Conservation (phyloP, 2,797 vertebrate genomes). For the Cryptoprocta ferox region DNA sequence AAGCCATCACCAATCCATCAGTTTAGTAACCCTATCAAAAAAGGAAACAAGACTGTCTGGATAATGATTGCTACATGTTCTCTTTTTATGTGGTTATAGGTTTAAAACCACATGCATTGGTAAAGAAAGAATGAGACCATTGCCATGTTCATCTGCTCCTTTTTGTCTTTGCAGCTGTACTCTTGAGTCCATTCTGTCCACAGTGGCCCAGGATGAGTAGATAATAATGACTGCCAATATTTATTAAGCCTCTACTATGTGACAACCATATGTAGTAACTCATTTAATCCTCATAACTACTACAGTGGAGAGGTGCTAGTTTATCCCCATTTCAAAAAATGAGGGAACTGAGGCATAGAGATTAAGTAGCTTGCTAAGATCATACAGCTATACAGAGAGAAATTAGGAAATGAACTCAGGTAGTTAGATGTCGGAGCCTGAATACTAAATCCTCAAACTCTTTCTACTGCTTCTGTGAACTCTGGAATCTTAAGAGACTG, state of each 20-base stretch:
- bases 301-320: background rate
- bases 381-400: background rate
- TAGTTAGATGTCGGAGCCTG: background rate
- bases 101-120: background rate
- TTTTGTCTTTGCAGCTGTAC: background rate
- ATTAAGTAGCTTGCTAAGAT: background rate
- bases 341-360: background rate
- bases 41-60: conserved; percentile 24
- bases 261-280: background rate
- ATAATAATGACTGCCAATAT: background rate
- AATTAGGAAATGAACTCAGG: background rate
- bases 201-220: background rate
- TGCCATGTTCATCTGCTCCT: background rate
- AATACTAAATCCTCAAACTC: accelerated
- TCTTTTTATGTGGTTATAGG: background rate
- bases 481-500: background rate
- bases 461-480: background rate
- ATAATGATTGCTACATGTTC: conserved; percentile 46
- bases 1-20: background rate
- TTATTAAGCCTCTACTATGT: background rate
- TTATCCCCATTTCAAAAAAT: background rate
- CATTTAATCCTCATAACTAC: background rate
- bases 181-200: background rate
- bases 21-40: conserved; percentile 7
- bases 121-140: conserved; percentile 24